Percentiles rank a stretch among this genome's conserved stretches.
Evolutionary conservation across 1,140 invertebrate species (phyloP).

Genomic region (Eurosta solidaginis): DNA sequence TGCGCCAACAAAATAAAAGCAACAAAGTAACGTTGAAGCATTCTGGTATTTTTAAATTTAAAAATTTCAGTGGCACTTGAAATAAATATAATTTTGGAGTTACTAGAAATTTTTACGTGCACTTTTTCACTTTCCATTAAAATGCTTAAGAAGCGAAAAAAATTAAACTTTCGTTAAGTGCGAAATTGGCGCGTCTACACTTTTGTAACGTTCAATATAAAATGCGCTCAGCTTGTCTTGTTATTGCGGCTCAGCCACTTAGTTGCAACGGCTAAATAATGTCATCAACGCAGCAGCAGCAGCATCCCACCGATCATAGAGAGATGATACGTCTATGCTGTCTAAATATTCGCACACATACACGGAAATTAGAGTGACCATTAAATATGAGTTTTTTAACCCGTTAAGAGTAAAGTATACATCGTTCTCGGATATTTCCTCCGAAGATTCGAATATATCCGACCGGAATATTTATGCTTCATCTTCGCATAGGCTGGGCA

Average conservation of each 20-base stretch:
- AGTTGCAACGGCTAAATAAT: background rate
- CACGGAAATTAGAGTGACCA: no score
- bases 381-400: no score
- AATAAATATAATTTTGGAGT: background rate
- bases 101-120: background rate
- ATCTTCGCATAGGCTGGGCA: no score
- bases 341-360: no score
- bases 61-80: no score
- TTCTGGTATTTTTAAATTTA: no score
- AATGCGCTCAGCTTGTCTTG: background rate
- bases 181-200: conserved; percentile 18
- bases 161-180: background rate
- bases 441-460: no score
- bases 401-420: no score
- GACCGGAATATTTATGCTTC: no score
- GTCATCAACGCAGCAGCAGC: background rate
- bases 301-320: background rate
- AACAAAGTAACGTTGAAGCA: background rate
- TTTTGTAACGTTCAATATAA: background rate
- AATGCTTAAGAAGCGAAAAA: background rate
- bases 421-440: no score
- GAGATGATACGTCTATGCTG: no score
- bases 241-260: no score
- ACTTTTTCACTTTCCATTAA: background rate
- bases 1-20: background rate